Evolutionary conservation across 2,797 vertebrate genomes (phyloP).

Genomic region (Craterocephalus amniculus): DNA sequence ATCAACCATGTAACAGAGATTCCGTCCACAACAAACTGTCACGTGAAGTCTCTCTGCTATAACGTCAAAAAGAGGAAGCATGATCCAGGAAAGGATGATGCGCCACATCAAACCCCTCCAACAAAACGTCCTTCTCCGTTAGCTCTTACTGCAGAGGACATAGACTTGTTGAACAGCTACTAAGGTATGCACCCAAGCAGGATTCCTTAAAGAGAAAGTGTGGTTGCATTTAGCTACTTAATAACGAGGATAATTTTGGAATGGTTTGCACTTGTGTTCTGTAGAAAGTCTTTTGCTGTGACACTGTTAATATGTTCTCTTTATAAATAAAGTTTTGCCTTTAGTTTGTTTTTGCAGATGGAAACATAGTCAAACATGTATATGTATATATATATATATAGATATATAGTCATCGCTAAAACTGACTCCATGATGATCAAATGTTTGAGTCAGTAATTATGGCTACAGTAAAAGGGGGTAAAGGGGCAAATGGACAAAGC

Average conservation of each 20-base stretch:
- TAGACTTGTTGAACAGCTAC: conserved; percentile 91
- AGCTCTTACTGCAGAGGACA: conserved; percentile 84
- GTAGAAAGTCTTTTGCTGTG: background rate
- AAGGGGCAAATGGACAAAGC: background rate
- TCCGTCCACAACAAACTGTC: conserved; percentile 26
- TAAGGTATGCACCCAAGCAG: conserved; percentile 66
- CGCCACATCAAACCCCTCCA: conserved; percentile 54
- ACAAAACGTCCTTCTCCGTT: conserved; percentile 81
- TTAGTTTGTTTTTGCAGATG: conserved; percentile 11
- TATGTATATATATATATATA: background rate
- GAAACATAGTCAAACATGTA: background rate
- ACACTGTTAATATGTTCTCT: conserved; percentile 28
- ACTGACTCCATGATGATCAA: too few species aligned
- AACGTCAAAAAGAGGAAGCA: conserved; percentile 81
- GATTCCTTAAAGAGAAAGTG: background rate
- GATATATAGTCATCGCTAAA: too few species aligned
- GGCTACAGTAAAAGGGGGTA: background rate
- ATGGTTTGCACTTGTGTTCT: background rate
- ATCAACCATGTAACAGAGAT: conserved; percentile 7
- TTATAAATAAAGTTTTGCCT: conserved; percentile 64
- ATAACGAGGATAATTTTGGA: background rate
- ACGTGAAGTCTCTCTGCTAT: conserved; percentile 46
- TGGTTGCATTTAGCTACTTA: background rate
- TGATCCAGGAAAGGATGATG: conserved; percentile 66
- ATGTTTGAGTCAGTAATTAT: too few species aligned